Evolutionary conservation across 2,888 invertebrate species (phyloP).

Genomic region (Cerceris rybyensis): DNA sequence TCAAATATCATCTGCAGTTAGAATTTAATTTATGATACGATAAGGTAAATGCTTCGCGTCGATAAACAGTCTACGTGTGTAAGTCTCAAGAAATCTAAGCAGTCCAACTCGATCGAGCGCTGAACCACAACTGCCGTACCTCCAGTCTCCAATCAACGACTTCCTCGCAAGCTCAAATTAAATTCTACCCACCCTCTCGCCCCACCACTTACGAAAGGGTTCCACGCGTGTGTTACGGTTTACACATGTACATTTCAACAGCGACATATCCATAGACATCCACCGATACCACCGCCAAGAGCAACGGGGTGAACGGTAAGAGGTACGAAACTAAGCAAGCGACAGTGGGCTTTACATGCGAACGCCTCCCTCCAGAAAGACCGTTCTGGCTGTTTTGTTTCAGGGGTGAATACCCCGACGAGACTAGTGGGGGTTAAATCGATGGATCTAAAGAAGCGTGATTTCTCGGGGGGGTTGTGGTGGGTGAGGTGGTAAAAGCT

Average conservation of each 20-base stretch:
- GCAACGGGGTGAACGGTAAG: constrained; percentile 27
- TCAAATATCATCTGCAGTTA: too few species aligned
- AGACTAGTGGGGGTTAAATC: neutral
- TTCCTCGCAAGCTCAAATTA: constrained; percentile 82
- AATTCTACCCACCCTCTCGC: constrained; percentile 73
- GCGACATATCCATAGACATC: constrained; percentile 5
- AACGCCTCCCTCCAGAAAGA: neutral
- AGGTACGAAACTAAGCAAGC: constrained; percentile 18
- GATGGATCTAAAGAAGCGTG: neutral
- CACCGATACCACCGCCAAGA: neutral
- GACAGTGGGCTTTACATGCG: neutral
- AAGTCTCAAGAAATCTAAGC: neutral
- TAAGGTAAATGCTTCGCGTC: too few species aligned
- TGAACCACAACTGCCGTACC: constrained; percentile 57
- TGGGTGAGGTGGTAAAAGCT: too few species aligned
- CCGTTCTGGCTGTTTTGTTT: neutral
- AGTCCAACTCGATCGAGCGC: constrained; percentile 51
- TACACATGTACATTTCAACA: constrained; percentile 37
- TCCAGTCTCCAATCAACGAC: constrained; percentile 81
- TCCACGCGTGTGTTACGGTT: constrained; percentile 48
- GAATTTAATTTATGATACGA: too few species aligned
- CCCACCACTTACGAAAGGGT: constrained; percentile 48
- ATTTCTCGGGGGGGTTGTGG: neutral
- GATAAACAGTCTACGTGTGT: neutral
- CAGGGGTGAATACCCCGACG: neutral